Base-by-base conservation (phyloP, 2,888 invertebrate species). In the Leuctra nigra region DNA sequence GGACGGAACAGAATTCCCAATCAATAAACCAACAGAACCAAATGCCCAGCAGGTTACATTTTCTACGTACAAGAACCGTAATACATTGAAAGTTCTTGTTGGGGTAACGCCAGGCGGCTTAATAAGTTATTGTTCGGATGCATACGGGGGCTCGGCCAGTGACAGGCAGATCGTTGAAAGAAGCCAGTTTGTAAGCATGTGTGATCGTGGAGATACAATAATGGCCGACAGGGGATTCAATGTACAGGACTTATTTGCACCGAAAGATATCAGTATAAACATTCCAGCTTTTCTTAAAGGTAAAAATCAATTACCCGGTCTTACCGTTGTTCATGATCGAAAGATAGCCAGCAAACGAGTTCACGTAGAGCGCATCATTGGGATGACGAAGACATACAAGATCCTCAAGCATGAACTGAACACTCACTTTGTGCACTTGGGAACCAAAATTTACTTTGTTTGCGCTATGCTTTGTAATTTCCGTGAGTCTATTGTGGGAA, bases 91-190 rank as follows among this genome's bases (percentile, higher is more conserved):
- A 59, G 39, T 60, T 4, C 38, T 62, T 4, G 58, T 65, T 4
- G 62, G 61, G n/a, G 59, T 58, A 1, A 58, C 62, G 14, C 61
- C 64, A 35, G 61, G 55, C 53, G 64, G 64, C 18, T 39, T 65
- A 4, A 39, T 62, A 33, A 55, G 53, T 23, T 56, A 63, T 44
- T 36, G 56, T 44, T 63, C 63, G 2, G 48, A 59, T 39, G 55
- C 61, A 11, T 65, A 62, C 35, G 63, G 60, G 4, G 64, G 64
- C n/a, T 56, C 57, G 4, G 29, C 48, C 1, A 64, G 62, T 57
- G 64, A 65, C 44, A 50, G 62, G 33, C 61, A 64, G 55, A 65
- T 66, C 18, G 56, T 65, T 4, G 65, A 66, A 48, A 47, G 64
- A 52, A 55, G 54, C 20, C 47, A 59, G 38, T 38, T 65, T 20